Percentiles rank a stretch among this genome's conserved stretches.
Conservation (phyloP, 2,888 invertebrate genomes). For the Cephus pygmeus region DNA sequence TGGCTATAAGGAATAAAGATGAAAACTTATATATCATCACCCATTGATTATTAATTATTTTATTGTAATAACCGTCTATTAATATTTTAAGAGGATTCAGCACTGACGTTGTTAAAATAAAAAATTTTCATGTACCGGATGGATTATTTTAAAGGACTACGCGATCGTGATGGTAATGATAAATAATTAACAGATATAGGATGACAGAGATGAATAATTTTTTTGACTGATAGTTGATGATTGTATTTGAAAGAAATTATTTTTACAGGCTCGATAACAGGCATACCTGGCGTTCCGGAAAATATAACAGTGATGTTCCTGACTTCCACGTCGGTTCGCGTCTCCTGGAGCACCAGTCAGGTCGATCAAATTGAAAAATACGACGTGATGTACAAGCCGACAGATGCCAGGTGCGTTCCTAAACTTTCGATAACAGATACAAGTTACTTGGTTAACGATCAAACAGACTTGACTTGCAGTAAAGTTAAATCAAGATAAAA, state of each 20-base stretch:
- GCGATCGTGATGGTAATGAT: background rate
- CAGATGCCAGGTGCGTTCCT: slow-evolving; percentile 85
- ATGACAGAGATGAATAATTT: background rate
- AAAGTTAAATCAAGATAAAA: background rate
- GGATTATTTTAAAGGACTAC: no score
- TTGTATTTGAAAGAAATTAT: background rate
- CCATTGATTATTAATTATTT: slow-evolving; percentile 3
- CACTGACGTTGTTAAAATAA: no score
- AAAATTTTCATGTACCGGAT: no score
- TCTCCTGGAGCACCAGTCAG: slow-evolving; percentile 85
- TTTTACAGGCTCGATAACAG: slow-evolving; percentile 79
- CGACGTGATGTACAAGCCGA: slow-evolving; percentile 91
- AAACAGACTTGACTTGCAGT: background rate
- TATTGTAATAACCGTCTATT: slow-evolving; percentile 1
- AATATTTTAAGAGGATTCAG: no score
- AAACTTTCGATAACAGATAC: slow-evolving; percentile 24
- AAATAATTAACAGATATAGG: no score
- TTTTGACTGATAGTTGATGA: background rate
- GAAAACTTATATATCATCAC: no score
- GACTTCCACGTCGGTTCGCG: slow-evolving; percentile 85
- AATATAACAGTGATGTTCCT: slow-evolving; percentile 91
- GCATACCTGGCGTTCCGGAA: slow-evolving; percentile 80
- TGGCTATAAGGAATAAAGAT: no score
- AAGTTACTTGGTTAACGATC: background rate
- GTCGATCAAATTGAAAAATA: slow-evolving; percentile 87